phyloP scores from a whole-genome alignment of 2,113 vertebrate genomes.

The Orientallactaga bullata region DNA sequence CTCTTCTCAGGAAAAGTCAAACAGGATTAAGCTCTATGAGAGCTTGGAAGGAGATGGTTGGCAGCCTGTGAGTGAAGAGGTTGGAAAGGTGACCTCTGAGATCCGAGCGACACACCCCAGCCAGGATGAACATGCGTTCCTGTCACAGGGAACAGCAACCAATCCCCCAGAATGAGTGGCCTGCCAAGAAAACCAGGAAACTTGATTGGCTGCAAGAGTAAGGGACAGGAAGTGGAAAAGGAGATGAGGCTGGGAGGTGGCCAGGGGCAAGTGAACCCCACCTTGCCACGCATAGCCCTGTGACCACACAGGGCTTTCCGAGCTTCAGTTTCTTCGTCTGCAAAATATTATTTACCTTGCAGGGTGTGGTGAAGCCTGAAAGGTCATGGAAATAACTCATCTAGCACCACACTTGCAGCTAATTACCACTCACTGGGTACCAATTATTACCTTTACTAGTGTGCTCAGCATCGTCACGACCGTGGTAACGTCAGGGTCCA shows the following conservation, averaged over 20 bases:
- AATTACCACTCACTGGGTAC: conserved; percentile 5
- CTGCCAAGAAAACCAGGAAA: not conserved
- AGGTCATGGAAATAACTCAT: not conserved
- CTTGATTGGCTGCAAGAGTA: not conserved
- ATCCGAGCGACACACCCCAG: not conserved
- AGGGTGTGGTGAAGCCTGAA: not conserved
- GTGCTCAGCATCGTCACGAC: not conserved
- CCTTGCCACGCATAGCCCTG: not conserved
- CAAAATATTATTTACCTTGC: conserved; percentile 48
- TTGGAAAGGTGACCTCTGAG: not conserved
- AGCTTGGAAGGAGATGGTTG: not conserved
- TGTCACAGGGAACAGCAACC: not conserved
- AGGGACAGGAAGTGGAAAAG: not conserved
- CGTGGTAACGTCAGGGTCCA: not conserved
- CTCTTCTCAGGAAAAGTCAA: not conserved
- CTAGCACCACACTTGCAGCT: not conserved
- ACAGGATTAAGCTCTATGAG: not conserved
- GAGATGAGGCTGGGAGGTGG: not conserved
- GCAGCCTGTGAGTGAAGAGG: not conserved
- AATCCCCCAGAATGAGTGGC: not conserved
- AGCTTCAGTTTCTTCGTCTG: conserved; percentile 28
- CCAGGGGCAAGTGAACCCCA: not conserved
- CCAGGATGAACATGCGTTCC: not conserved
- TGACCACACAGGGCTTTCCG: not conserved
- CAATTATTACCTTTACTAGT: not conserved